Percentiles rank a stretch among this genome's conserved stretches.
phyloP scores from a whole-genome alignment of 2,113 vertebrate genomes.

The Pithys albifrons region DNA sequence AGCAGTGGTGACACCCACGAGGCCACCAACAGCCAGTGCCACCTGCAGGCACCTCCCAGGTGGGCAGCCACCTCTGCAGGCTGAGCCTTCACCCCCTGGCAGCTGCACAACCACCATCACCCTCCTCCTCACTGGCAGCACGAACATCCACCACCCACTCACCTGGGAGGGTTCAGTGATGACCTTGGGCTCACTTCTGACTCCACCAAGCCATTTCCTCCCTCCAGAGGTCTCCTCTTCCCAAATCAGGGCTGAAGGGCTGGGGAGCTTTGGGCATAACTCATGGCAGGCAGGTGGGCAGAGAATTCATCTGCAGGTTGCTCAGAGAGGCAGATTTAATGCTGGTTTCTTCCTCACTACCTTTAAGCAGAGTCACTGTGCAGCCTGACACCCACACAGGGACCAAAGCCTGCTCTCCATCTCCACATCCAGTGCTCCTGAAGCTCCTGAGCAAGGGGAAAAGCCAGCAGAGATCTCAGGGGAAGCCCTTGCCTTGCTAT shows the following conservation, averaged over 20 bases:
- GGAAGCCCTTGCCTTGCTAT: background rate
- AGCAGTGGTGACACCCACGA: background rate
- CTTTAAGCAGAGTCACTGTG: background rate
- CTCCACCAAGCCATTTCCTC: background rate
- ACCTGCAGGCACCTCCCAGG: too few relatives aligned
- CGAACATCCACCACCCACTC: accelerated
- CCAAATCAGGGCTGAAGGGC: background rate
- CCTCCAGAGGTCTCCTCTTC: background rate
- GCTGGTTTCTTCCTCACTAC: background rate
- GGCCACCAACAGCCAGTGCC: background rate
- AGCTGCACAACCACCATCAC: accelerated
- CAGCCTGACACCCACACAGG: background rate
- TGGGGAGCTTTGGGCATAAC: background rate
- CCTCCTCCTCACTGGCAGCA: background rate
- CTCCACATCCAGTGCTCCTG: background rate
- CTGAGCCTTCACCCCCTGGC: background rate
- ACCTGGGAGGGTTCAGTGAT: background rate
- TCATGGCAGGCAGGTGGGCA: background rate
- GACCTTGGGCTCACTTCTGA: background rate
- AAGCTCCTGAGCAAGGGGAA: background rate
- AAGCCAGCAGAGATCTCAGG: background rate
- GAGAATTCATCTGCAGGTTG: background rate
- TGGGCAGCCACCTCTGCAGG: accelerated
- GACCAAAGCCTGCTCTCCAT: background rate
- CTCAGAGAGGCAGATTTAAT: background rate